Evolutionary conservation across 2,888 invertebrate genomes (phyloP), one percentile per base, ranked within the genome.

Genomic region (Hofmannophila pseudospretella): DNA sequence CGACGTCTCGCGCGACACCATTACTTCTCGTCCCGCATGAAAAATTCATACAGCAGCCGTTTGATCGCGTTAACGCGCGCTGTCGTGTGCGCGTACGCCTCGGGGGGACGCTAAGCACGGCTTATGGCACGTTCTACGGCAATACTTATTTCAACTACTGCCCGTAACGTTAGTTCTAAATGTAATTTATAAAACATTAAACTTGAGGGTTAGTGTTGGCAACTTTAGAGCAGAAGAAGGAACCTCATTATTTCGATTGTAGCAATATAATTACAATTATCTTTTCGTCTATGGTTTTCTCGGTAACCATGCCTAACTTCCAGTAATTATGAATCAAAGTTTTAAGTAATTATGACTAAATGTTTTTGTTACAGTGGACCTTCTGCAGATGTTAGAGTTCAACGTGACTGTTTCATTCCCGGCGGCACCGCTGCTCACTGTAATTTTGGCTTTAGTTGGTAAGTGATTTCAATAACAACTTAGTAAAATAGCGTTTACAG

Each of bases 361-460:
- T n/a, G n/a, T n/a, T n/a, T n/a, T 77, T 79, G 72, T 91, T 91
- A 38, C 90, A 97, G 98, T 99, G 71, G 99, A 99, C 80, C 89
- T 99, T 38, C 91, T 99, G 51, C 98, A 99, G 86, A 98, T 98
- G 96, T 86, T 99, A 77, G 99, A 98, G 86, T 96, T 97, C 87
- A 98, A 98, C 86, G 93, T 96, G 44, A 92, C 95, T 2, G 94
- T 97, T 37, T 94, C 94, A 37, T 98, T 98, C 74, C 98, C 99
- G 20, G 97, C 97, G 29, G 99, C 99, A 22, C 98, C 99, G 2
- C 88, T 99, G 34, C 90, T 99, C 51, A 99, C 99, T 3, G 98
- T 99, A 42, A 98, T 99, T 54, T 87, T 99, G 76, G 99, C 99
- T 28, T 89, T 99, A 74, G 98, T 99, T 58, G 99, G 99, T 98